Conservation (phyloP, 1,140 invertebrate genomes). For the Radopholus similis region DNA sequence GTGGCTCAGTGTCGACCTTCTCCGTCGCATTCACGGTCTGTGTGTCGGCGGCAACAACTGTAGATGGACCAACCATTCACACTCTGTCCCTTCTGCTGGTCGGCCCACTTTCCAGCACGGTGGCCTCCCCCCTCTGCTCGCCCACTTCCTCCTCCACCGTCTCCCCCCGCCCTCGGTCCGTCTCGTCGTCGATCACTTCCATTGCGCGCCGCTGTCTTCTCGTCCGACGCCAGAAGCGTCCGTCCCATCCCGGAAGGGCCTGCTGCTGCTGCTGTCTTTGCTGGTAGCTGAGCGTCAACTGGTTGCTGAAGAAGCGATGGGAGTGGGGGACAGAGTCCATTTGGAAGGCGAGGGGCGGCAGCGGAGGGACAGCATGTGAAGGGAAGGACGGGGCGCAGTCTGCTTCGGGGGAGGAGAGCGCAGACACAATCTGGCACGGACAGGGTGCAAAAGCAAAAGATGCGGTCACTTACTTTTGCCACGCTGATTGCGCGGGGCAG, state of each 20-base stretch:
- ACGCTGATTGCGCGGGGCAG: constrained; percentile 30
- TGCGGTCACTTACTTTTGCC: constrained; percentile 6
- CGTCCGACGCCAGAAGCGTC: not conserved
- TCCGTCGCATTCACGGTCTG: no score
- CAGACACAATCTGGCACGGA: not conserved
- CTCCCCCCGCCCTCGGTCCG: not conserved
- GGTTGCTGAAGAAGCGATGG: not conserved
- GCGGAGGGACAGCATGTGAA: no score
- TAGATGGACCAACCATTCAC: no score
- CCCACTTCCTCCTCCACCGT: not conserved
- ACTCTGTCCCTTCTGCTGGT: no score
- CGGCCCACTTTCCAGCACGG: no score
- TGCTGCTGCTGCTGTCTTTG: not conserved
- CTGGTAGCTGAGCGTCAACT: not conserved
- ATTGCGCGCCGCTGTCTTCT: not conserved
- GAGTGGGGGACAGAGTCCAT: not conserved
- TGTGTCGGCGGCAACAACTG: no score
- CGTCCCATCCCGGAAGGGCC: not conserved
- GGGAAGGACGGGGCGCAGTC: not conserved
- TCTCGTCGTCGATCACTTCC: not conserved
- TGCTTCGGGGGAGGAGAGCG: not conserved
- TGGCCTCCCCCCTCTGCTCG: not conserved
- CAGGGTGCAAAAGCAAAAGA: constrained; percentile 6
- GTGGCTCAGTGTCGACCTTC: not conserved
- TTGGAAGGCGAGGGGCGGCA: not conserved